Evolutionary conservation across 2,113 vertebrate genomes (phyloP).

Genomic region (Rhinichthys klamathensis): DNA sequence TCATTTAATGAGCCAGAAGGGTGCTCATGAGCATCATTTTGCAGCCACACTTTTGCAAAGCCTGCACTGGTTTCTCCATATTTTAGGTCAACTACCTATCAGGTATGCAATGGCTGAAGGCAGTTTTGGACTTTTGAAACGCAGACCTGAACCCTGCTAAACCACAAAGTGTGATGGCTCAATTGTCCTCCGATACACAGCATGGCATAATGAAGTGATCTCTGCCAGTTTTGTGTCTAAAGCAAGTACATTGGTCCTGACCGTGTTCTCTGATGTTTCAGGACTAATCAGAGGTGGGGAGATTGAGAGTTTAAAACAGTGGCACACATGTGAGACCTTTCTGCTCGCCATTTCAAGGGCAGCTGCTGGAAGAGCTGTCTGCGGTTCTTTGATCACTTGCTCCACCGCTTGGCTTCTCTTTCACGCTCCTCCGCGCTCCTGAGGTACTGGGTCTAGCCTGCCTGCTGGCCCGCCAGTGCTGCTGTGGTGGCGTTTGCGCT

Average conservation of each 20-base stretch:
- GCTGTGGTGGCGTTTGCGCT: conserved; percentile 34
- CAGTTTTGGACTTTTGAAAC: conserved; percentile 4
- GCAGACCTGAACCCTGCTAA: conserved; percentile 15
- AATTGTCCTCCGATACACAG: not conserved
- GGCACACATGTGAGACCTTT: conserved; percentile 33
- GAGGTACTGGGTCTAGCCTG: conserved; percentile 10
- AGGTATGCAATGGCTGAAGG: not conserved
- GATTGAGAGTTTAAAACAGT: conserved; percentile 54
- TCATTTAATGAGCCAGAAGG: not conserved
- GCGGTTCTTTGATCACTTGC: conserved; percentile 46
- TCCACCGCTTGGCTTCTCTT: conserved; percentile 35
- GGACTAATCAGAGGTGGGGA: conserved; percentile 60
- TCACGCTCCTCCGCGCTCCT: not conserved
- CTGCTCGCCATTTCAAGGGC: conserved; percentile 46
- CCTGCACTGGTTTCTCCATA: not conserved
- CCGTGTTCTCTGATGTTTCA: conserved; percentile 56
- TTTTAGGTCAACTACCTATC: not conserved
- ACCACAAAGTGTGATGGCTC: conserved; percentile 5
- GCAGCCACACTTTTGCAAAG: not conserved
- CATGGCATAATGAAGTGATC: not conserved
- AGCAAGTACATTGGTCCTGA: conserved; percentile 53
- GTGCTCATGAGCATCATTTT: not conserved
- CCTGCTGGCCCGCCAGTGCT: conserved; percentile 32
- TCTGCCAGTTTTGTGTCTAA: conserved; percentile 49
- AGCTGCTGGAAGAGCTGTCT: conserved; percentile 50